phyloP scores from a whole-genome alignment of 2,888 invertebrate genomes.

The Papilio demoleus region DNA sequence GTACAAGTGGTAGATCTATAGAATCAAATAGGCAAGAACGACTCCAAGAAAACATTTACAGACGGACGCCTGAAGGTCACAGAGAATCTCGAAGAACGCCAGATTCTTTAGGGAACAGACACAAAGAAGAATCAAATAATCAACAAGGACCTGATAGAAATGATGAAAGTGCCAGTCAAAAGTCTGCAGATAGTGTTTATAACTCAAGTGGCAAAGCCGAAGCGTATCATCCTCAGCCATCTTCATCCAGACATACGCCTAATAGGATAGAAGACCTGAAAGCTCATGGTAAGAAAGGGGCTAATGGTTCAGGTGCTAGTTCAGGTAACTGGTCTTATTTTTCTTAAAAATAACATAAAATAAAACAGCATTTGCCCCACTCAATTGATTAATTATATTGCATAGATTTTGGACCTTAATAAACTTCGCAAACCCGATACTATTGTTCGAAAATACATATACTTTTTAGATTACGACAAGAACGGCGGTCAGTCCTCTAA shows the following conservation, averaged over 20 bases:
- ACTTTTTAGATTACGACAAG: slow-evolving; percentile 87
- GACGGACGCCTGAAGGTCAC: slow-evolving; percentile 71
- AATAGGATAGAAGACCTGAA: slow-evolving; percentile 79
- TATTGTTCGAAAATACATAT: not conserved
- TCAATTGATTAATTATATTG: not conserved
- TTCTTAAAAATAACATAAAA: slow-evolving; percentile 10
- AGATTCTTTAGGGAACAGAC: slow-evolving; percentile 66
- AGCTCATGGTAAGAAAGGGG: slow-evolving; percentile 73
- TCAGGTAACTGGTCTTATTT: slow-evolving; percentile 67
- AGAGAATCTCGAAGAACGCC: slow-evolving; percentile 65
- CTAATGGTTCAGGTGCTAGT: slow-evolving; percentile 85
- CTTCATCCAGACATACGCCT: slow-evolving; percentile 77
- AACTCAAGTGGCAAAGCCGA: slow-evolving; percentile 80
- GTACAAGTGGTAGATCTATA: slow-evolving; percentile 74
- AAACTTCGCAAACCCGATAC: not conserved
- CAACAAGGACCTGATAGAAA: slow-evolving; percentile 61
- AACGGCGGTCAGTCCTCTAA: slow-evolving; percentile 89
- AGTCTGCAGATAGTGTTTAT: slow-evolving; percentile 83
- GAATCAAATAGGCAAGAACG: slow-evolving; percentile 65
- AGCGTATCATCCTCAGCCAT: slow-evolving; percentile 71
- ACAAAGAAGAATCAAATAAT: slow-evolving; percentile 64
- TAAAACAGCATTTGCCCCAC: not conserved
- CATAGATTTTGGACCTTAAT: not conserved
- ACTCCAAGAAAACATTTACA: slow-evolving; percentile 64
- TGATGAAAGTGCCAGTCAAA: slow-evolving; percentile 76